phyloP scores from a whole-genome alignment of 2,113 vertebrate species.

The Barnardius zonarius region DNA sequence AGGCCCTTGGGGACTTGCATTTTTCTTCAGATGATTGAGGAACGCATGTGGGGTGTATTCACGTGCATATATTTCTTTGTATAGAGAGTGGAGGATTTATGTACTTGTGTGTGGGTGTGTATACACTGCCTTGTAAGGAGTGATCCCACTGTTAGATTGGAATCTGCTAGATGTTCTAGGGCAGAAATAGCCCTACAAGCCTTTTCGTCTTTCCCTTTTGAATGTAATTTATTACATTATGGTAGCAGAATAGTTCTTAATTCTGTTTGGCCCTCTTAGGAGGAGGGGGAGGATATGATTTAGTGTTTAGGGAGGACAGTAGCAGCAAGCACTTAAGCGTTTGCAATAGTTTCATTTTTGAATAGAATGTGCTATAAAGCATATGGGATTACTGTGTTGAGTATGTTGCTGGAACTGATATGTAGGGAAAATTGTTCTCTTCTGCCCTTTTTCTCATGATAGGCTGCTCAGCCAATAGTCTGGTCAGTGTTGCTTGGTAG shows the following conservation, averaged over 20 bases:
- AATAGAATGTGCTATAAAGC: not conserved
- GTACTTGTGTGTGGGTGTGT: not conserved
- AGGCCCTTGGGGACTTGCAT: not conserved
- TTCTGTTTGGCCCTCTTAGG: not conserved
- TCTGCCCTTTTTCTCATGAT: not conserved
- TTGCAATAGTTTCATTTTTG: not conserved
- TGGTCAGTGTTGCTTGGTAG: not conserved
- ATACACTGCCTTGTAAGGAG: conserved; percentile 1
- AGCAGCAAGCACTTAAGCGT: not conserved
- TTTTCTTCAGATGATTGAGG: not conserved
- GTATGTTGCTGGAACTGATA: not conserved
- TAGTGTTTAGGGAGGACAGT: not conserved
- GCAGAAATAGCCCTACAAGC: not conserved
- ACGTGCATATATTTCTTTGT: not conserved
- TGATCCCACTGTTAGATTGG: not conserved
- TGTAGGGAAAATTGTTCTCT: not conserved
- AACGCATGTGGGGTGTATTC: not conserved
- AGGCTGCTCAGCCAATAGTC: not conserved
- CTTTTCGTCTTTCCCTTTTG: not conserved
- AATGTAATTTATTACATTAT: not conserved
- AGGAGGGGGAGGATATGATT: rapidly evolving
- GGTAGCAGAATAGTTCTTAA: not conserved
- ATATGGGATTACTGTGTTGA: not conserved
- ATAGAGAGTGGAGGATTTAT: not conserved
- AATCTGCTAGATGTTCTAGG: not conserved